Base-by-base conservation (phyloP, 2,113 vertebrate species). In the Nestor notabilis region DNA sequence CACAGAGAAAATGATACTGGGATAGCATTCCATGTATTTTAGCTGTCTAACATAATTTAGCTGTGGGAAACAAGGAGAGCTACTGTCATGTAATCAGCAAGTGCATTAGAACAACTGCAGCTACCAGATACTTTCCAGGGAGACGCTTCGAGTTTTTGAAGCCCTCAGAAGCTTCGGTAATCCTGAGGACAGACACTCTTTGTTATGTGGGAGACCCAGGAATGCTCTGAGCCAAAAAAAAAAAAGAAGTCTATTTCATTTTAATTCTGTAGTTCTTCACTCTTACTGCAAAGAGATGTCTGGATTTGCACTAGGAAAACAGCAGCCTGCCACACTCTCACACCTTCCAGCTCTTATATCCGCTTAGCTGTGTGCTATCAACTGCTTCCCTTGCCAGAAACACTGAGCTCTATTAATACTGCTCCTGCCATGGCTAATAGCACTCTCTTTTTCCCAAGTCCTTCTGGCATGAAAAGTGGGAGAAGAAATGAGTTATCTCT, bases 21-120 rank as follows among this genome's bases (percentile, higher is more conserved):
- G 56, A 69, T 76, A 92, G 60, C 17, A 86, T 78, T 92, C 92
- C 43, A 68, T 71, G 82, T 90, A 60, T 94, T 96, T 95, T 90
- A 94, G 85, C 93, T 97, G 95, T 95, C 95, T 83, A 83, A 91
- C 44, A 63, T 75, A 93, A 96, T 94, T 94, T 29, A 83, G 88
- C 64, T 78, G 71, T 55, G 44, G 68, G 85, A 93, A 93, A 89
- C 92, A 90, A 86, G 55, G 56, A 86, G 43, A 92, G 29, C 50
- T 81, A 60, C 75, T 89, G 83, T 66, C 70, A 49, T 31, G 68
- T 85, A 86, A 95, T 94, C 75, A 92, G 93, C 79, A 68, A 88
- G 64, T 50, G 55, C 86, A 71, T 78, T 92, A 91, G 68, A 92
- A 65, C 56, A 84, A 80, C 79, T 75, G 52, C 81, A 83, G 81